A percentile compares a stretch with the other conserved stretches of the same genome.
These are phyloP conservation scores for Augiades crinisus DNA, from an alignment of 2,888 invertebrate genomes.

Conservation along the genomic window DNA sequence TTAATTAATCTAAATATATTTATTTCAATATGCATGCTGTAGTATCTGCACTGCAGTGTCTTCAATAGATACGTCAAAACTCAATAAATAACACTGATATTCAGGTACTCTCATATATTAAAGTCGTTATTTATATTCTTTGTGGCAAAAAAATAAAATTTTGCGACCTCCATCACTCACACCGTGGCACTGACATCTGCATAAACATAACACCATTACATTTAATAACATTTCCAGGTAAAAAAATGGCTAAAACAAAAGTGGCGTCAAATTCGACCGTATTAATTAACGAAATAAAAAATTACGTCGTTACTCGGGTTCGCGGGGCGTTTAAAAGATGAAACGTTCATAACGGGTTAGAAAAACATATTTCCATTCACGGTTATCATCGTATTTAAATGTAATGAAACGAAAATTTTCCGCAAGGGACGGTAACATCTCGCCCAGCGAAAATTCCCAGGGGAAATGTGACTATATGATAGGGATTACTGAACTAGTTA, in stretches of 20 bases:
- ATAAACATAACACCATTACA: background rate
- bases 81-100: no score
- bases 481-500: slow-evolving; percentile 27
- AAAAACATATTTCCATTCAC: slow-evolving; percentile 20
- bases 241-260: background rate
- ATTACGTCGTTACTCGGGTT: slow-evolving; percentile 10
- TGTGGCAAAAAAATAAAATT: no score
- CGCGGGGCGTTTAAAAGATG: background rate
- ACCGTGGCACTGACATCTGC: background rate
- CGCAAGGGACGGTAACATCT: slow-evolving; percentile 4
- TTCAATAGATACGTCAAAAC: no score
- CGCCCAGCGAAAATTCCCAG: slow-evolving; percentile 8
- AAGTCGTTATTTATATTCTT: no score
- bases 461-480: slow-evolving; percentile 10
- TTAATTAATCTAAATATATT: no score
- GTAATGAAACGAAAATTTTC: slow-evolving; percentile 26
- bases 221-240: background rate
- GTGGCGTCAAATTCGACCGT: background rate
- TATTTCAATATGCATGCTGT: no score
- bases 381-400: slow-evolving; percentile 27
- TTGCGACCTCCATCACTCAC: no score
- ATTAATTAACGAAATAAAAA: background rate
- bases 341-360: slow-evolving; percentile 8
- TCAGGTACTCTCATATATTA: no score
- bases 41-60: no score